phyloP scores from a whole-genome alignment of 2,888 invertebrate species.

The Phorcus lineatus region DNA sequence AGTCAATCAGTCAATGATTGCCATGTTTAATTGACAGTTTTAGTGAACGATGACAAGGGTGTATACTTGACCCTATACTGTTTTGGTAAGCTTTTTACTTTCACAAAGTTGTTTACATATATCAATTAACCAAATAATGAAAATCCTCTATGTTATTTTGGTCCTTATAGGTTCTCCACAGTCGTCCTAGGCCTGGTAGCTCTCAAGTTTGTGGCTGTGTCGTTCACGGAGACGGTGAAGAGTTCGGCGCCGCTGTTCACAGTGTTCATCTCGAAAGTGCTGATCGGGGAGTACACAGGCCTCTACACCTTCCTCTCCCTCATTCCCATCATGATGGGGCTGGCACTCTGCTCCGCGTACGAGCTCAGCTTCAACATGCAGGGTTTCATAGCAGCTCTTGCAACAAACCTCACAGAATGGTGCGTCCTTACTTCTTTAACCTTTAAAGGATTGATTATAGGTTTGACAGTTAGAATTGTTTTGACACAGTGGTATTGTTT shows the following conservation, averaged over 20 bases:
- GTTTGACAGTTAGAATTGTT: too few species aligned
- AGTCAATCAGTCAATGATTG: too few species aligned
- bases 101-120: too few species aligned
- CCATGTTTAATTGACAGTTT: too few species aligned
- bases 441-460: too few species aligned
- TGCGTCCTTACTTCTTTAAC: slow-evolving; percentile 60
- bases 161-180: slow-evolving; percentile 81
- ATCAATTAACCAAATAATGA: not conserved
- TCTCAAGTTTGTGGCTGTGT: slow-evolving; percentile 86
- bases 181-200: slow-evolving; percentile 85
- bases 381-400: slow-evolving; percentile 85
- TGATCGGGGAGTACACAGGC: slow-evolving; percentile 74
- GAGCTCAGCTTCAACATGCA: slow-evolving; percentile 85
- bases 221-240: slow-evolving; percentile 88
- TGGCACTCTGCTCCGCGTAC: slow-evolving; percentile 85
- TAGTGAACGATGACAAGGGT: too few species aligned
- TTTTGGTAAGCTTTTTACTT: too few species aligned
- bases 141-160: slow-evolving; percentile 29
- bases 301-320: slow-evolving; percentile 82
- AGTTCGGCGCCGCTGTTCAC: slow-evolving; percentile 88
- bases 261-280: slow-evolving; percentile 82
- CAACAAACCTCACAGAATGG: slow-evolving; percentile 87
- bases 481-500: too few species aligned
- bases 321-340: slow-evolving; percentile 86
- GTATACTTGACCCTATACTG: too few species aligned